Conservation (phyloP, 1,140 invertebrate species). For the Spodoptera litura region DNA sequence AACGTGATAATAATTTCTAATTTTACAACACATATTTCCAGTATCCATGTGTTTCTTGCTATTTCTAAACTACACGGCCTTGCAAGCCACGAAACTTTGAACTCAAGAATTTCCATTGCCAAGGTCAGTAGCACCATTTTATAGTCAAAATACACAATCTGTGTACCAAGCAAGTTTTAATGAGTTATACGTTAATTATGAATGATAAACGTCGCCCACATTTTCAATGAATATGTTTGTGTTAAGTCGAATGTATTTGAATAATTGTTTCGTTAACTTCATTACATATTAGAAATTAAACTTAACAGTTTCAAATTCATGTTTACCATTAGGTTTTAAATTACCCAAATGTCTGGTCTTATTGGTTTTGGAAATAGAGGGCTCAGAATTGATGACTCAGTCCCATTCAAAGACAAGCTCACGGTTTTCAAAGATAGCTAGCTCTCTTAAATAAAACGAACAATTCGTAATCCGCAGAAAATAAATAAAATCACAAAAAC, state of each 20-base stretch:
- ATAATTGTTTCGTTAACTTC: background rate
- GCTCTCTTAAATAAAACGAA: background rate
- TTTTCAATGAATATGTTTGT: background rate
- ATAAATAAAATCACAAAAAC: constrained; percentile 9
- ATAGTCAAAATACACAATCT: constrained; percentile 9
- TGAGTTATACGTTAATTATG: constrained; percentile 20
- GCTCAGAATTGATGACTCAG: background rate
- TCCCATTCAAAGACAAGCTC: too few species aligned
- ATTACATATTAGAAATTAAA: background rate
- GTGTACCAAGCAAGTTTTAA: constrained; percentile 15
- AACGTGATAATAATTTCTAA: constrained; percentile 7
- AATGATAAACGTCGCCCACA: constrained; percentile 13
- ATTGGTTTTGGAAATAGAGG: background rate
- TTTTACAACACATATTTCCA: background rate
- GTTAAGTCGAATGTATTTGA: background rate
- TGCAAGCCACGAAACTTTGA: constrained; percentile 68
- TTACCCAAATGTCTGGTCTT: background rate
- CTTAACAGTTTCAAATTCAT: background rate
- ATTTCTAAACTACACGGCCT: constrained; percentile 49
- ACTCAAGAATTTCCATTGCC: constrained; percentile 62
- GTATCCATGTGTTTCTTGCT: background rate
- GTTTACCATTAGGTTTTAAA: background rate
- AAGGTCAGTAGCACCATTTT: constrained; percentile 54
- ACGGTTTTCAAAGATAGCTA: background rate
- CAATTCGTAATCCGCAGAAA: background rate